Base-by-base conservation (phyloP, 2,888 invertebrate genomes). In the Parnassius apollo region DNA sequence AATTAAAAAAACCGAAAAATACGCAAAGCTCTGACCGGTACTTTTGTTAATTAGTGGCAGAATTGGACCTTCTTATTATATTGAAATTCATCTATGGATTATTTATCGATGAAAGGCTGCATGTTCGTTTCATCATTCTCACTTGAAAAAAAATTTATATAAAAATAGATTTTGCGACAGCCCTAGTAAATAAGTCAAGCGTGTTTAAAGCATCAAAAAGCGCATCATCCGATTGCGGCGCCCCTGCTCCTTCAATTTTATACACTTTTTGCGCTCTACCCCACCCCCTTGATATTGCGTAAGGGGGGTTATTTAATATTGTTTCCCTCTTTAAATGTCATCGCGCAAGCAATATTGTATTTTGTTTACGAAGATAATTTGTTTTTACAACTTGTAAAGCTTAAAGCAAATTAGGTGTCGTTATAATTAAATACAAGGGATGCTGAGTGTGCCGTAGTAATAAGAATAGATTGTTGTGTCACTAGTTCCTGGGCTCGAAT, bases 161-260 rank as follows among this genome's bases (percentile, higher is more conserved):
- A 12, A 10, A 52, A 12, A 7, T n/a, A 35, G 35, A 12, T 35
- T 25, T 22, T 4, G 51, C 54, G 73, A 0, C 80, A 82, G 52
- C 82, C 81, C 79, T 81, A 69, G 0, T 0, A 18, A 59, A 42
- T 50, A 18, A 64, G 58, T 55, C 66, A 74, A 69, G 79, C 77
- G 78, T 78, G 74, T 64, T 62, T 67, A 64, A 59, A 64, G 66
- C 66, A 73, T 78, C 80, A 80, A 86, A 87, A 88, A 83, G 86
- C 86, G 81, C 86, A 87, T 88, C 86, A 85, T 78, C 72, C 74
- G 83, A 84, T 85, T 85, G 83, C 64, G 82, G 82, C 69, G 69
- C 74, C 69, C 68, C 50, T 50, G 55, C 52, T 57, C 63, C 68
- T 68, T 65, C 70, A 69, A 74, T 73, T 76, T 75, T 73, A 69